Base-by-base conservation (phyloP, 1,140 invertebrate species). In the Polypedilum pembai region DNA sequence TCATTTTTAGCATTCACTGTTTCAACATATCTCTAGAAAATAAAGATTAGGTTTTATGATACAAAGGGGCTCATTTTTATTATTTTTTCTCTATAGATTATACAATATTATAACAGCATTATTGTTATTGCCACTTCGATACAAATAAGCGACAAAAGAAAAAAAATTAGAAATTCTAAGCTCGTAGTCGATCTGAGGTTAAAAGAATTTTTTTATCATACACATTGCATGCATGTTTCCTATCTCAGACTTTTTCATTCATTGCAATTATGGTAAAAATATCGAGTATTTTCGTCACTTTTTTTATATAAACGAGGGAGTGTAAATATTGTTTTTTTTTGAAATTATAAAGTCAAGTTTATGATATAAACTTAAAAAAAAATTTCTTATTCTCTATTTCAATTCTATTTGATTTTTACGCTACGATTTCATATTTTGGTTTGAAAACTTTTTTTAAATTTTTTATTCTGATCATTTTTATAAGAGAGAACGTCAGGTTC, bases 231-330 rank as follows among this genome's bases (percentile, higher is more conserved):
- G 10, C 45, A 56, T 56, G 4, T 56, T 56, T 56, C 12, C 45
- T 4, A 12, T n/a, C 45, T 56, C n/a, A 12, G 15, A n/a, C n/a
- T 56, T 56, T 3, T 56, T 56, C 45, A n/a, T n/a, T 56, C n/a
- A 56, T 56, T n/a, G 45, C 45, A 56, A 56, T 56, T 56, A 56
- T 56, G n/a, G n/a, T 56, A 56, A 56, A 56, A 56, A 33, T 33
- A 33, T 33, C 24, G 24, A 33, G 24, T 33, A 5, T 33, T 33
- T 33, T 33, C n/a, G n/a, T n/a, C n/a, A n/a, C n/a, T n/a, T n/a
- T n/a, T n/a, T n/a, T n/a, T n/a, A n/a, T n/a, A n/a, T n/a, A n/a
- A n/a, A n/a, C n/a, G n/a, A n/a, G n/a, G n/a, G n/a, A n/a, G n/a
- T n/a, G n/a, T n/a, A n/a, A n/a, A n/a, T n/a, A n/a, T n/a, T n/a